Percentiles rank a stretch among this genome's conserved stretches.
These are phyloP conservation scores for Deilephila elpenor DNA, from an alignment of 2,888 invertebrate genomes.

Conservation along the genomic window DNA sequence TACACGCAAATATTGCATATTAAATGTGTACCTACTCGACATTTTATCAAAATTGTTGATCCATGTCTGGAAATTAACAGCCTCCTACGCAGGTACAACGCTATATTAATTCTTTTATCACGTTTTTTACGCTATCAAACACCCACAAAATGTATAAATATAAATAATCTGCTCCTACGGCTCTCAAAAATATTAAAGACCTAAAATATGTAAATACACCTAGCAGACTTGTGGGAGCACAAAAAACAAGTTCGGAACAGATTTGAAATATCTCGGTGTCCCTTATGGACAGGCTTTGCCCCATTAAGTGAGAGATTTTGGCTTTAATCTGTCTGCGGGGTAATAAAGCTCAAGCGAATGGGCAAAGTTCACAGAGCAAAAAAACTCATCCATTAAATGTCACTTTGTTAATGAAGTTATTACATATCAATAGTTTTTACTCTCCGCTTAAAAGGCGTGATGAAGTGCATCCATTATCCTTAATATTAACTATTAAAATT, in stretches of 20 bases:
- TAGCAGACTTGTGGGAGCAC: neutral
- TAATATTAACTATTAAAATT: too few relatives aligned
- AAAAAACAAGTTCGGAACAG: too few relatives aligned
- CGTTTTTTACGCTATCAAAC: neutral
- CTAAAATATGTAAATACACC: neutral
- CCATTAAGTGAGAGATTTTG: neutral
- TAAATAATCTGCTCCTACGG: too few relatives aligned
- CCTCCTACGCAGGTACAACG: conserved; percentile 13
- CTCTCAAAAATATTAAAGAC: neutral
- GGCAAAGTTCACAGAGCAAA: too few relatives aligned
- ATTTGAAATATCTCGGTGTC: neutral
- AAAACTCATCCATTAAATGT: too few relatives aligned
- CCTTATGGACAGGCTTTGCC: neutral
- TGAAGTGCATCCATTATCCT: too few relatives aligned
- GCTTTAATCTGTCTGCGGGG: neutral
- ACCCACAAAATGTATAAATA: neutral
- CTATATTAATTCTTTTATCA: conserved; percentile 10
- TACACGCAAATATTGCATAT: conserved; percentile 3
- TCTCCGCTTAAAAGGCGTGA: too few relatives aligned
- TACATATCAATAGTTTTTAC: too few relatives aligned
- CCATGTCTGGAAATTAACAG: neutral
- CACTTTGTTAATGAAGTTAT: too few relatives aligned
- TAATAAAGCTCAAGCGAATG: too few relatives aligned
- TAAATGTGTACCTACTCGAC: neutral
- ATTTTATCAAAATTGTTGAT: conserved; percentile 18